Evolutionary conservation across 2,797 vertebrate genomes (phyloP), one percentile per base, ranked within the genome.

Genomic region (Siniperca scherzeri): DNA sequence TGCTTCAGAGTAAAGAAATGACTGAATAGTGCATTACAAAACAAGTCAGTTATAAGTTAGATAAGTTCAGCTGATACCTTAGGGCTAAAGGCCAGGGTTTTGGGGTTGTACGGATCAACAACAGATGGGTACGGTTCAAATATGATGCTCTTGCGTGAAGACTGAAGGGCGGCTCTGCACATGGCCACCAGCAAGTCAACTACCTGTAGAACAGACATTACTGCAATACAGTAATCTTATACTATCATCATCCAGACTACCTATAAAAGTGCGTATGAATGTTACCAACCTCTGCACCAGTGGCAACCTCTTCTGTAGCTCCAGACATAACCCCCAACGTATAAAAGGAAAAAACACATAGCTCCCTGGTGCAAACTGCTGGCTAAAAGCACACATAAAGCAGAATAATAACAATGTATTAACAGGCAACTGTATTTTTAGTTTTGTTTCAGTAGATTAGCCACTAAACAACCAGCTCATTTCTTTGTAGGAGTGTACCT

Each of bases 291-390:
- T 99, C 98, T 0, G 98, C 97, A 76, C 98, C 98, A 0, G 97
- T 98, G 72, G 97, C 98, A 48, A 98, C 97, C 74, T 98, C 97
- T 83, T 98, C 97, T 0, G 97, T 97, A 0, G 96, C 97, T 12
- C 96, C 97, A 0, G 97, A 97, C 97, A 99, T 99, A 42, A 98
- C 97, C 0, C 98, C 98, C 92, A 99, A 74, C 0, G 96, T 97
- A 85, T 98, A 96, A 90, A 97, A 99, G 83, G 98, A 98, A 94
- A 98, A 99, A 83, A 98, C 97, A 0, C 98, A 99, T 10, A 99
- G 96, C 79, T 99, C 98, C 69, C 98, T 96, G 46, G 97, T 98
- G 93, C 98, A 99, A 83, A 99, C 98, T 0, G 98, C 97, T 0
- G 98, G 97, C 98, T 99, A 80, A 1, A 59, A 67, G 87, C 57